Base-by-base conservation (phyloP, 2,113 vertebrate species). In the Campylorhamphus procurvoides region DNA sequence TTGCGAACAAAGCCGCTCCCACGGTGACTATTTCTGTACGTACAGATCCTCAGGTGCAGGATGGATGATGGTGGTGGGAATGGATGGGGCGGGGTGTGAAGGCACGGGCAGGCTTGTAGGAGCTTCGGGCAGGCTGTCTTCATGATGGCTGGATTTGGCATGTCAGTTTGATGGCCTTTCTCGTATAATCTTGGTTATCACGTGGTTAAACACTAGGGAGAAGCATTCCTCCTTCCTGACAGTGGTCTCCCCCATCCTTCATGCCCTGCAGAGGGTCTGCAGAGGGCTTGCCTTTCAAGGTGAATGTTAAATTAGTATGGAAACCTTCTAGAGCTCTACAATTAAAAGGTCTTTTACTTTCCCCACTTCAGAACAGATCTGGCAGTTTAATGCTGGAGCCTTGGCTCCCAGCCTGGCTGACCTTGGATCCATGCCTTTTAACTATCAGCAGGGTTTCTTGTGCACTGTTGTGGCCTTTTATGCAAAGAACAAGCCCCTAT, bases 391-490 rank as follows among this genome's bases (percentile, higher is more conserved):
- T 92, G 91, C 90, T 4, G 19, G 89, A 74, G 84, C 71, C 80
- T 95, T 95, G 92, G 94, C 94, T 50, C 44, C 1, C 27, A 84
- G 94, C 95, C 96, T 83, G 93, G 56, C 90, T 92, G 95, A 95
- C 96, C 96, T 94, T 96, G 95, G 89, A 89, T 89, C 88, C 28
- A 0, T 82, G 95, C 78, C 83, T 79, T 71, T 74, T 47, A 86
- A 82, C 90, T 59, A 49, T 56, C 93, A 94, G 95, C 79, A 0
- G 93, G 89, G 90, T 62, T 96, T 78, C 96, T 97, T 76, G 90
- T 90, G 93, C 3, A 2, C 93, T 8, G 40, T 46, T 40, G 88
- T 52, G 94, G 95, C 91, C 88, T 91, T 88, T 94, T 82, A 59
- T 86, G 95, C 7, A 3, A 40, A 62, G 93, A 96, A 92, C 90